Conservation (phyloP, 53 echinoderm and acorn worm species). For the Patiria pectinifera region DNA sequence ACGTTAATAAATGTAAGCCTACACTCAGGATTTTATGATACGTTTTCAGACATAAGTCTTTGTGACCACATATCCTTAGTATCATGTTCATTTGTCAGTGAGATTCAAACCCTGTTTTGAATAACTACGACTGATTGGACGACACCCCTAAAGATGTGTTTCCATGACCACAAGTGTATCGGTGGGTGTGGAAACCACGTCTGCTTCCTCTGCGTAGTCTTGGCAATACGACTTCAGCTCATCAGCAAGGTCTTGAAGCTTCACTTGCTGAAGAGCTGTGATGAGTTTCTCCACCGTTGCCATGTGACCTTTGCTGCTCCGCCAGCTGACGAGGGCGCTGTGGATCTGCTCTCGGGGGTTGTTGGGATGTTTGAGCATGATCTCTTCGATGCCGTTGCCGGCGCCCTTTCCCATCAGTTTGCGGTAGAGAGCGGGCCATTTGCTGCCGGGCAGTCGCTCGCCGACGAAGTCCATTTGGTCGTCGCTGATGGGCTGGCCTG, state of each 20-base stretch:
- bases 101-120: too few species aligned
- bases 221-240: neutral
- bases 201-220: neutral
- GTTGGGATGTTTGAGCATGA: neutral
- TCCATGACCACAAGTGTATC: neutral
- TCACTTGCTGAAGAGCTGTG: neutral
- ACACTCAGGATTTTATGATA: too few species aligned
- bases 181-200: neutral
- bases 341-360: slow-evolving; percentile 24
- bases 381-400: neutral
- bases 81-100: too few species aligned
- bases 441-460: neutral
- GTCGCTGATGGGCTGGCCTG: neutral
- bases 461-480: slow-evolving; percentile 4
- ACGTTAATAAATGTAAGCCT: too few species aligned
- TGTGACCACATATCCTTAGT: too few species aligned
- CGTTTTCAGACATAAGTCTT: too few species aligned
- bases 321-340: slow-evolving; percentile 33
- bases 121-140: too few species aligned
- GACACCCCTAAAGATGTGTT: neutral
- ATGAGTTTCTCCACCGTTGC: slow-evolving; percentile 20
- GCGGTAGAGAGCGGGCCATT: slow-evolving; percentile 48
- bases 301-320: neutral
- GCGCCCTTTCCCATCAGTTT: slow-evolving; percentile 31
- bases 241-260: slow-evolving; percentile 8